phyloP scores from a whole-genome alignment of 2,113 vertebrate species.

The Toxotes jaculatrix region DNA sequence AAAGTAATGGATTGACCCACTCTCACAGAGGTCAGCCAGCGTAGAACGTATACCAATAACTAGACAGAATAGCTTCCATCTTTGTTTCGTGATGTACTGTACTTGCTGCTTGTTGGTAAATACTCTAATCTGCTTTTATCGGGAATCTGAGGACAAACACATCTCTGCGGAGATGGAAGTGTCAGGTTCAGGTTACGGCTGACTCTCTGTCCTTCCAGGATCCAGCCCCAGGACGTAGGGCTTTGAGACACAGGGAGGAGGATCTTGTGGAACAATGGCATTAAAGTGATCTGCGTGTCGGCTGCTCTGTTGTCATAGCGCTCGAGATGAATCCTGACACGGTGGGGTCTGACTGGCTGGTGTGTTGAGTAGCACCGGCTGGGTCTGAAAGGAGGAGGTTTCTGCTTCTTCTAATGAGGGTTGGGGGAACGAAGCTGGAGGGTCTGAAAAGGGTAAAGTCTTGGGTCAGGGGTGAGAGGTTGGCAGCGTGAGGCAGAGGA shows the following conservation, averaged over 20 bases:
- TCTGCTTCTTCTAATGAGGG: constrained; percentile 51
- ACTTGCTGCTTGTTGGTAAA: constrained; percentile 12
- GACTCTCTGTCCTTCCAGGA: constrained; percentile 55
- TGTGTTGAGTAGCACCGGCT: constrained; percentile 10
- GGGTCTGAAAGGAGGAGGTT: constrained; percentile 31
- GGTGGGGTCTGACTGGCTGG: constrained; percentile 39
- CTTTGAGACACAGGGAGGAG: constrained; percentile 37
- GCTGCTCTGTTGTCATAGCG: constrained; percentile 75
- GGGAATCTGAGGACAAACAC: constrained; percentile 5
- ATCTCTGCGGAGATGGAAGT: constrained; percentile 34
- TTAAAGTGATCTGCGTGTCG: constrained; percentile 68
- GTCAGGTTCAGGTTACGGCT: constrained; percentile 67
- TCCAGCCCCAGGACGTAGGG: constrained; percentile 42
- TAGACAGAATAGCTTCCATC: constrained; percentile 39
- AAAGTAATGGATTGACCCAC: constrained; percentile 57
- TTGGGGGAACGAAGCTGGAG: constrained; percentile 16
- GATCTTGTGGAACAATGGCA: constrained; percentile 53
- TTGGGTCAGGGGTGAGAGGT: constrained; percentile 80
- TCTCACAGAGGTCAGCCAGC: constrained; percentile 35
- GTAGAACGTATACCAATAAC: not conserved
- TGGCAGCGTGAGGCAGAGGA: constrained; percentile 64
- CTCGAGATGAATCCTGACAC: constrained; percentile 57
- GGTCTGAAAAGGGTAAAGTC: constrained; percentile 66
- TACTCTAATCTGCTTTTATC: not conserved
- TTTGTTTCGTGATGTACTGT: constrained; percentile 14